Evolutionary conservation across 2,888 invertebrate genomes (phyloP), one percentile per base, ranked within the genome.

Genomic region (Morpho helenor): DNA sequence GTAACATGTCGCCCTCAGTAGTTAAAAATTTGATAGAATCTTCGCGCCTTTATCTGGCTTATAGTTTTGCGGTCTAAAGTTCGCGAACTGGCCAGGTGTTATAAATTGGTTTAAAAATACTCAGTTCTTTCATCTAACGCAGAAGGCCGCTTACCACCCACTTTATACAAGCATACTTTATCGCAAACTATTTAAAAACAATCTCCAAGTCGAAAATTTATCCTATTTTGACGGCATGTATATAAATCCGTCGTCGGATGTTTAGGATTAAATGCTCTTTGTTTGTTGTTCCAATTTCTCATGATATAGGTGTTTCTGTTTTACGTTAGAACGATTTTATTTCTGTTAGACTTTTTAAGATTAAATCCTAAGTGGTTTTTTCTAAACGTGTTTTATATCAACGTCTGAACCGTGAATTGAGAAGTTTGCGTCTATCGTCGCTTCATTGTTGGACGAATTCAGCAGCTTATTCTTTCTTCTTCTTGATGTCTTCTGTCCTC

Each of bases 171-270:
- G 52, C 52, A 52, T 54, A 64, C 63, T 66, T 66, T 68, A 68
- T 64, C 51, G 61, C 63, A 42, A 54, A 53, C 59, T 65, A 65
- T 65, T 64, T 66, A 63, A 66, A 68, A 67, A 63, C 52, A 59
- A 59, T 56, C 51, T 41, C 55, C 57, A 56, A 43, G 54, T 55
- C 56, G 58, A 50, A 60, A 62, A 63, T 66, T 60, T 60, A 67
- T 68, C 56, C 43, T 10, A 23, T 58, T 65, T 67, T 73, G 77
- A 76, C 76, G 66, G 60, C 10, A 46, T 79, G 81, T 82, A 62
- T 84, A 81, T 73, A 77, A 72, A 81, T 87, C 87, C 67, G 69
- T 89, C 85, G 70, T 84, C 87, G 88, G 49, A 60, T 87, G 81
- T 89, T 89, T 87, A 83, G 75, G 65, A 85, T 89, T 75, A 83